Evolutionary conservation across 2,888 invertebrate genomes (phyloP).

Genomic region (Brachypterus glaber): DNA sequence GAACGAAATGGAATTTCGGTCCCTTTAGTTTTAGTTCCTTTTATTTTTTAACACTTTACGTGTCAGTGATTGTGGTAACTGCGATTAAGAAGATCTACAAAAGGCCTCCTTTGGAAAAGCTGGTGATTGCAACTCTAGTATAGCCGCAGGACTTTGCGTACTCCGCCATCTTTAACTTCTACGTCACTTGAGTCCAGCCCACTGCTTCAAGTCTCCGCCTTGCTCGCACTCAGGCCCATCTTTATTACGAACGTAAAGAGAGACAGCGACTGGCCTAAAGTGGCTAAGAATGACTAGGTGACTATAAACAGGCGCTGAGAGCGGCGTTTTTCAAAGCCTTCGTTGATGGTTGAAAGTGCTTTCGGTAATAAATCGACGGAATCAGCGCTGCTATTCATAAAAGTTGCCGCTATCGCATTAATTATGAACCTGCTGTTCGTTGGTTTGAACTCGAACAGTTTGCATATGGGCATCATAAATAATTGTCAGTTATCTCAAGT

Average conservation of each 20-base stretch:
- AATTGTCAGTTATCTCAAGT: conserved; percentile 36
- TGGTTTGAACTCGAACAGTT: conserved; percentile 33
- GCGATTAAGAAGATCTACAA: conserved; percentile 6
- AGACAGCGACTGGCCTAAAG: conserved; percentile 22
- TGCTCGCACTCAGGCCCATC: conserved; percentile 24
- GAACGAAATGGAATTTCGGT: conserved; percentile 31
- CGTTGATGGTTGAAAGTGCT: conserved; percentile 36
- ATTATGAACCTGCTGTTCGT: conserved; percentile 36
- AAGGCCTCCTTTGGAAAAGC: neutral
- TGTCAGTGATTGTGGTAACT: conserved; percentile 26
- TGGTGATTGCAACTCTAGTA: conserved; percentile 26
- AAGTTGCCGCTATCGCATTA: conserved; percentile 41
- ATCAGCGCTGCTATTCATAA: conserved; percentile 41
- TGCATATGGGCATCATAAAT: conserved; percentile 40
- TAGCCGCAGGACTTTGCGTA: conserved; percentile 26
- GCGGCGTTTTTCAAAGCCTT: conserved; percentile 33
- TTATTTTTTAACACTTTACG: conserved; percentile 32
- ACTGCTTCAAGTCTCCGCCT: conserved; percentile 44
- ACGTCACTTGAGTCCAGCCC: conserved; percentile 48
- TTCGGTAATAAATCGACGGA: conserved; percentile 41
- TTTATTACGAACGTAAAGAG: conserved; percentile 33
- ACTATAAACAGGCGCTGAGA: conserved; percentile 31
- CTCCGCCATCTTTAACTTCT: conserved; percentile 46
- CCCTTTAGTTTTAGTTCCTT: conserved; percentile 29
- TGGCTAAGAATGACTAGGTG: conserved; percentile 31